phyloP scores from a whole-genome alignment of 2,113 vertebrate species.

The Typhlomys cinereus region DNA sequence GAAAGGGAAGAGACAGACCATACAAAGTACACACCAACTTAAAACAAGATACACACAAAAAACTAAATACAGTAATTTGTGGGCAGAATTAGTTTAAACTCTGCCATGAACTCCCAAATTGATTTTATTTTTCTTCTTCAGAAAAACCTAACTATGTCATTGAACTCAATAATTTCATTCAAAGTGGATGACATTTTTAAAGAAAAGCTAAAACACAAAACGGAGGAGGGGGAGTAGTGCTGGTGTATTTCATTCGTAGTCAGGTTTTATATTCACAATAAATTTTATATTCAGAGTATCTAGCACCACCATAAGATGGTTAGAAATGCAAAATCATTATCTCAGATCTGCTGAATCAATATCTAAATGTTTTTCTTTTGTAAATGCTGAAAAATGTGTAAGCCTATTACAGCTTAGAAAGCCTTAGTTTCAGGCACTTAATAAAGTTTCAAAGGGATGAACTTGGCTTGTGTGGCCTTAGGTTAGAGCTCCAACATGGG shows the following conservation, averaged over 20 bases:
- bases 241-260: neutral
- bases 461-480: neutral
- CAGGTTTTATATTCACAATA: neutral
- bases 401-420: neutral
- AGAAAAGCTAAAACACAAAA: conserved; percentile 29
- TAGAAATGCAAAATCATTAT: neutral
- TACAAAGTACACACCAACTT: neutral
- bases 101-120: neutral
- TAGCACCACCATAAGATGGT: neutral
- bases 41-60: conserved; percentile 31
- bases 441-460: conserved; percentile 6
- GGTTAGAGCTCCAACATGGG: neutral
- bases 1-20: neutral
- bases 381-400: neutral
- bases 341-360: neutral
- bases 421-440: neutral
- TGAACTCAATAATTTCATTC: conserved; percentile 3
- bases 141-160: neutral
- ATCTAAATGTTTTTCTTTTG: neutral
- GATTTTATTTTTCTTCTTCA: neutral
- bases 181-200: neutral
- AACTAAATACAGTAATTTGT: neutral
- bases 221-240: neutral
- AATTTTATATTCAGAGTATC: neutral
- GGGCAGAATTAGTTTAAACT: conserved; percentile 2